Conservation (phyloP, 1,140 invertebrate genomes). For the Zaprionus ghesquierei region DNA sequence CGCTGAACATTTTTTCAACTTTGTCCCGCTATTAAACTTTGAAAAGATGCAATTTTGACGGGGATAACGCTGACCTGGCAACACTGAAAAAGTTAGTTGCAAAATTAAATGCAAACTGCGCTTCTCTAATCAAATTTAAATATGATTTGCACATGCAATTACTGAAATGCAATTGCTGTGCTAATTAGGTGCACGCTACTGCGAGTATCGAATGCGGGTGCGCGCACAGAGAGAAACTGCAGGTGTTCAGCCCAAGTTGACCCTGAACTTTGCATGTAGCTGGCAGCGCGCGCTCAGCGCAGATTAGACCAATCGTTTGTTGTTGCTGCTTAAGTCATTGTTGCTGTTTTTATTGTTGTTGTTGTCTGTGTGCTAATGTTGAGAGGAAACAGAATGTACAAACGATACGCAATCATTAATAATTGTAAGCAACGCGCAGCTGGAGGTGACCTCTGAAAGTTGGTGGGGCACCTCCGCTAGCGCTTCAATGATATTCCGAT, state of each 20-base stretch:
- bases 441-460: conserved; percentile 14
- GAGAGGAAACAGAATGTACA: not conserved
- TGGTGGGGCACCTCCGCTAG: not conserved
- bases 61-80: no score
- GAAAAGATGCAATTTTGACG: no score
- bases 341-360: not conserved
- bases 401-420: conserved; percentile 7
- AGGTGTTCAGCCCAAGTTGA: conserved; percentile 54
- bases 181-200: conserved; percentile 16
- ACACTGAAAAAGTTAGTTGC: not conserved
- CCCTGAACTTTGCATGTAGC: conserved; percentile 59
- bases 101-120: not conserved
- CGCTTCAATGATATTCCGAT: conserved; percentile 66
- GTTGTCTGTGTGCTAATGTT: not conserved
- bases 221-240: conserved; percentile 30
- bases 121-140: not conserved
- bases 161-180: not conserved
- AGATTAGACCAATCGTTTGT: conserved; percentile 14
- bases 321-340: not conserved
- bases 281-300: conserved; percentile 13
- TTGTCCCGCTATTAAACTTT: no score
- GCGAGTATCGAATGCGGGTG: conserved; percentile 20
- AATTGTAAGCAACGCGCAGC: conserved; percentile 15
- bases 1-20: no score
- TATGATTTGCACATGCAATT: not conserved